Conservation (phyloP, 92 coral and sea anemone species). For the Paramuricea clavata region DNA sequence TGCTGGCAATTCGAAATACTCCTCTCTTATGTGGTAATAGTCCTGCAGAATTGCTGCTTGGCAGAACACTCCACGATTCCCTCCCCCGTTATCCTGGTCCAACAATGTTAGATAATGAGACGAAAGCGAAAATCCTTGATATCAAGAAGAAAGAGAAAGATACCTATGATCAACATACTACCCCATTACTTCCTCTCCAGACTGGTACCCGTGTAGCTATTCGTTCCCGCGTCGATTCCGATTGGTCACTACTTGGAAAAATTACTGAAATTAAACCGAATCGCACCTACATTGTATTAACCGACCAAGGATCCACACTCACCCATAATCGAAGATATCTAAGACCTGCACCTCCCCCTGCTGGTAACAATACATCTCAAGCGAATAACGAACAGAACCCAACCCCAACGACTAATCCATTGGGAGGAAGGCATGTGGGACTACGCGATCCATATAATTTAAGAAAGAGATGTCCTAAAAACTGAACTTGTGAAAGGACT, state of each 20-base stretch:
- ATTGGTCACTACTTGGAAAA: conserved; percentile 46
- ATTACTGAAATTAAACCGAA: conserved; percentile 3
- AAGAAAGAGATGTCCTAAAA: no score
- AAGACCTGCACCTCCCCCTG: neutral
- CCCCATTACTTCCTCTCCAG: neutral
- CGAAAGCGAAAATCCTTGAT: conserved; percentile 33
- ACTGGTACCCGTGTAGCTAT: conserved; percentile 36
- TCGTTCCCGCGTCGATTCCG: conserved; percentile 48
- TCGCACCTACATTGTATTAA: neutral
- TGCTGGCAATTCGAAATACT: conserved; percentile 33
- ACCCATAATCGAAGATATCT: neutral
- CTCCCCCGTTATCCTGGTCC: conserved; percentile 20
- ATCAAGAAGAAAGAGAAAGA: conserved; percentile 27
- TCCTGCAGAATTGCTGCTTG: conserved; percentile 37
- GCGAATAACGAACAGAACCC: neutral
- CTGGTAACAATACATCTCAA: neutral
- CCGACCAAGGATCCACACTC: conserved; percentile 8
- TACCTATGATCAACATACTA: conserved; percentile 35
- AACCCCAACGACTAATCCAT: no score
- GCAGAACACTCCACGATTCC: conserved; percentile 4
- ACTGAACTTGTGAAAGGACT: no score
- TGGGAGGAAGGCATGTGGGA: no score
- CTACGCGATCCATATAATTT: no score
- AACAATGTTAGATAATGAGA: neutral
- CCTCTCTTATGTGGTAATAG: conserved; percentile 36